Evolutionary conservation across 2,113 vertebrate species (phyloP).

Genomic region (Vulpes vulpes): DNA sequence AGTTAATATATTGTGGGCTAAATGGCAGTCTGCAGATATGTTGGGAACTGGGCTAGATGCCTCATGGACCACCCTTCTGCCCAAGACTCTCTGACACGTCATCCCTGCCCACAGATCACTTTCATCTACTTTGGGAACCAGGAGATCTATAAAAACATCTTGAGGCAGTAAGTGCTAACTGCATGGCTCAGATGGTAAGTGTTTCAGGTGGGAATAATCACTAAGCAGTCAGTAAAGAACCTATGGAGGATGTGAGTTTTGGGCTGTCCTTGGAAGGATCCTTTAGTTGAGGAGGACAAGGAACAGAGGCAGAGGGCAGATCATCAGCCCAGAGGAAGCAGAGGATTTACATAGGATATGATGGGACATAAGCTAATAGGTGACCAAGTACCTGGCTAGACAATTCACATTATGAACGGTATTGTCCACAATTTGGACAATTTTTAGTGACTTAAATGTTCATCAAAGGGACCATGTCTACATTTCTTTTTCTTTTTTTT

Average conservation of each 20-base stretch:
- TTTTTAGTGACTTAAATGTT: not conserved
- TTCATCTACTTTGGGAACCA: not conserved
- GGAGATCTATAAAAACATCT: not conserved
- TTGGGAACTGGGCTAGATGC: not conserved
- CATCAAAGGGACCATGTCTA: not conserved
- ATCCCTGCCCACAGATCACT: not conserved
- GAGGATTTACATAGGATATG: not conserved
- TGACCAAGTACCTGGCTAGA: not conserved
- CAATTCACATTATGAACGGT: not conserved
- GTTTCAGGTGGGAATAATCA: not conserved
- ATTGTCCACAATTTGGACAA: not conserved
- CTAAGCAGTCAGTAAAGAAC: not conserved
- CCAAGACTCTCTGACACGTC: not conserved
- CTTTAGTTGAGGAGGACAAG: not conserved
- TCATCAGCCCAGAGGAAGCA: not conserved
- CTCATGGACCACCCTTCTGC: not conserved
- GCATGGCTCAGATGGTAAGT: fast-evolving
- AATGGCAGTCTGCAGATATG: not conserved
- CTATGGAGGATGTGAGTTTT: not conserved
- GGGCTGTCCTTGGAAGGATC: not conserved
- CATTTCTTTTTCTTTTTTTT: too few species aligned
- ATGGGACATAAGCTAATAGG: not conserved
- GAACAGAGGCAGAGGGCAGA: not conserved
- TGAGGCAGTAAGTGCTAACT: not conserved
- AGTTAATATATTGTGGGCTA: not conserved